phyloP scores from a whole-genome alignment of 1,140 invertebrate species.

The Vanessa tameamea region DNA sequence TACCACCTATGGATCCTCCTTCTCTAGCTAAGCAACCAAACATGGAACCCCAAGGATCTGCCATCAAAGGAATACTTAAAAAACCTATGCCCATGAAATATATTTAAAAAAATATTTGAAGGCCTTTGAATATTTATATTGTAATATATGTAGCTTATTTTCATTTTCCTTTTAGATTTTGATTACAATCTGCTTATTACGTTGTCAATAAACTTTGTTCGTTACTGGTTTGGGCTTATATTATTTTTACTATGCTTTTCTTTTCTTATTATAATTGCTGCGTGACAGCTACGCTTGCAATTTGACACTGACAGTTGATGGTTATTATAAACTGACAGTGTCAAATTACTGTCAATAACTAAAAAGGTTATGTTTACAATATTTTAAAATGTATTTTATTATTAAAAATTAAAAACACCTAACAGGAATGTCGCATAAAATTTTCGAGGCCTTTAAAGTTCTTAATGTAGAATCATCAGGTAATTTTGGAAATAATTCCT shows the following conservation, averaged over 20 bases:
- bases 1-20: slow-evolving; percentile 56
- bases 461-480: slow-evolving; percentile 64
- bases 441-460: slow-evolving; percentile 49
- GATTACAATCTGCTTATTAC: too few relatives aligned
- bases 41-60: slow-evolving; percentile 31
- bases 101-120: slow-evolving; percentile 44
- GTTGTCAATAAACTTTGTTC: too few relatives aligned
- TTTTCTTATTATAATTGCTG: too few relatives aligned
- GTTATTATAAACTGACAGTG: too few relatives aligned
- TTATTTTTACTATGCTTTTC: too few relatives aligned
- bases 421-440: slow-evolving; percentile 35
- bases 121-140: neutral
- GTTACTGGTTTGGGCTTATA: too few relatives aligned
- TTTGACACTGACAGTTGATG: too few relatives aligned
- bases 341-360: neutral
- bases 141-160: neutral
- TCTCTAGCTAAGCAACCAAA: slow-evolving; percentile 42
- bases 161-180: too few relatives aligned
- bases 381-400: neutral
- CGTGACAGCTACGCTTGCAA: too few relatives aligned
- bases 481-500: slow-evolving; percentile 34
- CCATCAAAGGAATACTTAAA: slow-evolving; percentile 70
- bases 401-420: neutral
- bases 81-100: slow-evolving; percentile 78
- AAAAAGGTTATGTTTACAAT: slow-evolving; percentile 8